phyloP scores from a whole-genome alignment of 2,888 invertebrate genomes.

The Trichogramma evanescens region DNA sequence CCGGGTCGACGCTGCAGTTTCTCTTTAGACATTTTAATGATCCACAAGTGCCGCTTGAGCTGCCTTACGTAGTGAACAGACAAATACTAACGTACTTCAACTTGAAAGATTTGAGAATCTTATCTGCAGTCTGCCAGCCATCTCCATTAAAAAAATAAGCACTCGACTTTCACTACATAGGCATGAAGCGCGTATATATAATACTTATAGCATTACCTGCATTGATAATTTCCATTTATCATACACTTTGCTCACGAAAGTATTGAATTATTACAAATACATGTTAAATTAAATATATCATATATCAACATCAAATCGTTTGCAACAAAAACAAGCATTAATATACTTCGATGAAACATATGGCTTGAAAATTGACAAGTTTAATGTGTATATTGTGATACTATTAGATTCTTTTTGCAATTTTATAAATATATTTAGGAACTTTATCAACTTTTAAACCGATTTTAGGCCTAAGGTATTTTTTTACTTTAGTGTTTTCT shows the following conservation, averaged over 20 bases:
- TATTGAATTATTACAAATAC: too few relatives aligned
- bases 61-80: slow-evolving; percentile 19
- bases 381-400: slow-evolving; percentile 16
- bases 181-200: too few relatives aligned
- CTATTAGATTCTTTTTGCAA: slow-evolving; percentile 15
- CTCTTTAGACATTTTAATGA: slow-evolving; percentile 14
- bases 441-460: slow-evolving; percentile 3
- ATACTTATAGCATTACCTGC: too few relatives aligned
- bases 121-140: slow-evolving; percentile 8
- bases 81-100: slow-evolving; percentile 16
- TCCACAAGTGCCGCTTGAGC: slow-evolving; percentile 14
- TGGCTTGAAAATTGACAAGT: slow-evolving; percentile 10
- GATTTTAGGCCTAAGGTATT: slow-evolving; percentile 13
- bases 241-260: too few relatives aligned
- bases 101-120: slow-evolving; percentile 16
- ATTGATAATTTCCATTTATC: too few relatives aligned
- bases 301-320: too few relatives aligned
- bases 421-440: slow-evolving; percentile 12
- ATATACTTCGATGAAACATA: slow-evolving; percentile 2
- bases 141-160: slow-evolving; percentile 1
- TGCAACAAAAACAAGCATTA: too few relatives aligned
- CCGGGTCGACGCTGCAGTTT: slow-evolving; percentile 11
- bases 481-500: slow-evolving; percentile 14
- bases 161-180: background rate
- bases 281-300: too few relatives aligned